phyloP scores from a whole-genome alignment of 2,888 invertebrate genomes.

The Patella ulyssiponensis region DNA sequence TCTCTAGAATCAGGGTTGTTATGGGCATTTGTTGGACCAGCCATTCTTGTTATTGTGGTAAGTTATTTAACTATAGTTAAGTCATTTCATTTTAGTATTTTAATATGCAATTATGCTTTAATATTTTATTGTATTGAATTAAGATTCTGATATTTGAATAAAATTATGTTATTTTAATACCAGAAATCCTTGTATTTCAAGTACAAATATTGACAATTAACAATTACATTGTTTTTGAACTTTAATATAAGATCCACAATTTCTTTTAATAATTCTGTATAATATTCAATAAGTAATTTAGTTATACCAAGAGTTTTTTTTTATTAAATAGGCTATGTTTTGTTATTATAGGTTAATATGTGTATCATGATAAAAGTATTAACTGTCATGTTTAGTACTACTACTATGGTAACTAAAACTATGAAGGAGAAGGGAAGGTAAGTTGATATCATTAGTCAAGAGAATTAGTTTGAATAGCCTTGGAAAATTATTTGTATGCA shows the following conservation, averaged over 20 bases:
- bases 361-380: conserved; percentile 48
- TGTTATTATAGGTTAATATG: conserved; percentile 50
- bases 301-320: no score
- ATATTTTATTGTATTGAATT: no score
- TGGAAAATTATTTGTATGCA: no score
- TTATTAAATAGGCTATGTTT: background rate
- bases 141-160: background rate
- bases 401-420: conserved; percentile 50
- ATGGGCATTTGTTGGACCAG: conserved; percentile 63
- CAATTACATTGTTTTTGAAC: no score
- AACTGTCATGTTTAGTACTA: conserved; percentile 49
- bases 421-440: conserved; percentile 50
- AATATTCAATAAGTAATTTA: no score
- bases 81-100: no score
- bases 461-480: no score
- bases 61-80: conserved; percentile 26
- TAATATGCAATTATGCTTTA: no score
- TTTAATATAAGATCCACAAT: no score
- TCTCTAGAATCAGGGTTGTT: conserved; percentile 48
- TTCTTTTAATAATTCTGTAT: no score
- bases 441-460: conserved; percentile 17
- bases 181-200: background rate
- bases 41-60: conserved; percentile 51
- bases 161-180: background rate
- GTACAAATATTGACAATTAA: background rate